A percentile compares a stretch with the other conserved stretches of the same genome.
phyloP scores from a whole-genome alignment of 2,888 invertebrate species.

The Sclerodermus sp. region DNA sequence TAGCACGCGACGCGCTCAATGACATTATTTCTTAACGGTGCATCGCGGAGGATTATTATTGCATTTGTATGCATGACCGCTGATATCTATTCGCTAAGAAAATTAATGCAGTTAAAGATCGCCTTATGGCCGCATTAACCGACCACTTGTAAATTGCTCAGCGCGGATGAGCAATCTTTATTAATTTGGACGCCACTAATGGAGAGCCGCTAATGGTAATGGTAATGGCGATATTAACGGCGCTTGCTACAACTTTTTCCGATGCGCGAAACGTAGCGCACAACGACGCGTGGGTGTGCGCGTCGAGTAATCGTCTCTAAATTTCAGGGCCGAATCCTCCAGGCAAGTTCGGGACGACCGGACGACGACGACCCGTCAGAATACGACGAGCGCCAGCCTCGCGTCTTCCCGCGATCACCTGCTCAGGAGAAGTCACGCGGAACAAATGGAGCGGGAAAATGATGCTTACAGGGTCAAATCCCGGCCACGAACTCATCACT shows the following conservation, averaged over 20 bases:
- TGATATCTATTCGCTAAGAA: no score
- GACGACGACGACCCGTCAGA: conserved; percentile 28
- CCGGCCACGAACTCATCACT: conserved; percentile 47
- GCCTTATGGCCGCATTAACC: no score
- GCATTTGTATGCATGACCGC: background rate
- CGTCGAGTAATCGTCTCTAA: no score
- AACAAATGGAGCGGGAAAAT: conserved; percentile 43
- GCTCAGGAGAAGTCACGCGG: conserved; percentile 43
- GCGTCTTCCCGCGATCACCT: conserved; percentile 23
- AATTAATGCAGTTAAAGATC: no score
- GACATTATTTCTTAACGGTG: conserved; percentile 15
- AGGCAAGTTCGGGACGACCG: conserved; percentile 46
- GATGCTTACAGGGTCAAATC: conserved; percentile 42
- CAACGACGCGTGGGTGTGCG: no score
- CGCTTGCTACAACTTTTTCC: no score
- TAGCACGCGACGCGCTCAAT: conserved; percentile 10
- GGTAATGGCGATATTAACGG: no score
- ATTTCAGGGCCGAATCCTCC: conserved; percentile 35
- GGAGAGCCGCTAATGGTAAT: no score
- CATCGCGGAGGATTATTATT: background rate
- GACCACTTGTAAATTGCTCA: no score
- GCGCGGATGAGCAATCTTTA: no score
- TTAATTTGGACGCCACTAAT: no score
- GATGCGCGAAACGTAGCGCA: no score
- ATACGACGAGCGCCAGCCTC: conserved; percentile 29